Conservation (phyloP, 2,888 invertebrate genomes). For the Drosophila pseudotalamancana region DNA sequence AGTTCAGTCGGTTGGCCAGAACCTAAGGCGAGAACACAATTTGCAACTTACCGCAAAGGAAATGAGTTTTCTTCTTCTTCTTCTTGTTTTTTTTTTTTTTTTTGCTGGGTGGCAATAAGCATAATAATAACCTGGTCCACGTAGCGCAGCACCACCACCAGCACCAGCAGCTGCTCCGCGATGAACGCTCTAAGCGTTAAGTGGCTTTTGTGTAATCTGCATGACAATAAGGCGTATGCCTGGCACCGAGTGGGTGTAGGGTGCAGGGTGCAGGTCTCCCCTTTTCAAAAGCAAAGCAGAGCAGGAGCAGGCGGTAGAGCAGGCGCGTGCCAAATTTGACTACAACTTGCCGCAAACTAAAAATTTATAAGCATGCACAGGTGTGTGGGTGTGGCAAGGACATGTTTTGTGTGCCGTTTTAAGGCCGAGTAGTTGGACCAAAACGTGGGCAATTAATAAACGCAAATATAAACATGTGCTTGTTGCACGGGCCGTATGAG, state of each 20-base stretch:
- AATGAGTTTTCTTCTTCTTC: conserved; percentile 54
- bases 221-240: conserved; percentile 60
- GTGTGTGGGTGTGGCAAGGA: conserved; percentile 10
- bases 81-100: neutral
- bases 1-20: neutral
- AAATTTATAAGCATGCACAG: conserved; percentile 37
- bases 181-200: conserved; percentile 48
- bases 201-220: conserved; percentile 72
- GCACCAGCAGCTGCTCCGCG: conserved; percentile 7
- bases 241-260: neutral
- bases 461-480: conserved; percentile 36
- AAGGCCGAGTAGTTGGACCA: conserved; percentile 17
- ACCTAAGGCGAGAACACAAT: conserved; percentile 14
- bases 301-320: no score
- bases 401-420: conserved; percentile 22
- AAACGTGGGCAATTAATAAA: conserved; percentile 57
- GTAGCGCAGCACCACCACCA: conserved; percentile 20
- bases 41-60: conserved; percentile 36
- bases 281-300: conserved; percentile 14
- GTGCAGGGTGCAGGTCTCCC: neutral
- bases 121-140: conserved; percentile 62
- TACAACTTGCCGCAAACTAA: conserved; percentile 49
- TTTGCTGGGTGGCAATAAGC: conserved; percentile 50
- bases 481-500: conserved; percentile 42
- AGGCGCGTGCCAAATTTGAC: conserved; percentile 33